These are phyloP conservation scores for Ostrea denselamellosa DNA, from an alignment of 1,140 invertebrate species.

Conservation along the genomic window DNA sequence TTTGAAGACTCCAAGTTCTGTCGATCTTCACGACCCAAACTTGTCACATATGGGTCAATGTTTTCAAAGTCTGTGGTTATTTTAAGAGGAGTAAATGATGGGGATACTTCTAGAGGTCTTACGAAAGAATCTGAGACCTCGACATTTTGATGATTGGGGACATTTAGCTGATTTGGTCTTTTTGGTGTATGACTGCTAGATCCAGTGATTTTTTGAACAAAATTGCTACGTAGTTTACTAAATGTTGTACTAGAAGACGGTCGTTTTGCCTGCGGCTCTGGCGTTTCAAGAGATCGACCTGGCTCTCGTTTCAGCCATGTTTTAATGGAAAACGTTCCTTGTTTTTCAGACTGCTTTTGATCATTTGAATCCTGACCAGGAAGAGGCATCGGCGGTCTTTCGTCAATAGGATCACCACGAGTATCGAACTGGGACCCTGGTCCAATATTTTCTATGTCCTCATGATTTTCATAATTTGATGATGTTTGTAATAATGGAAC, in stretches of 20 bases:
- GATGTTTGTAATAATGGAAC: not conserved
- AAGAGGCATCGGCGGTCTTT: constrained; percentile 31
- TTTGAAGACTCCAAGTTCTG: not conserved
- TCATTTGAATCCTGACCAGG: not conserved
- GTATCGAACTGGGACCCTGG: constrained; percentile 37
- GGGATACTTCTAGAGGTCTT: constrained; percentile 7
- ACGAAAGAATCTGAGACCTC: constrained; percentile 5
- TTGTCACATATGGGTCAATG: constrained; percentile 55
- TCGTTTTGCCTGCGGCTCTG: constrained; percentile 38
- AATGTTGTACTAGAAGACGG: constrained; percentile 54
- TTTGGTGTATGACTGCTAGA: constrained; percentile 37
- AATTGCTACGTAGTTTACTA: constrained; percentile 62
- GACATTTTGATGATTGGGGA: not conserved
- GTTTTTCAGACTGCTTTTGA: constrained; percentile 22
- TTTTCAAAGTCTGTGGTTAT: constrained; percentile 47
- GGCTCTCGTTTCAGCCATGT: constrained; percentile 62
- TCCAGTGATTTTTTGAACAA: constrained; percentile 65
- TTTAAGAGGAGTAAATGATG: constrained; percentile 43
- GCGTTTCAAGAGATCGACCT: constrained; percentile 44
- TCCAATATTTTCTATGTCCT: constrained; percentile 47
- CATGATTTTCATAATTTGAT: constrained; percentile 56
- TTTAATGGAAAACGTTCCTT: constrained; percentile 57
- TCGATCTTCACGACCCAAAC: constrained; percentile 47
- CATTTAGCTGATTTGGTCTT: constrained; percentile 29
- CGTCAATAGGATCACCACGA: not conserved